A percentile compares a stretch with the other conserved stretches of the same genome.
Conservation (phyloP, 2,797 vertebrate genomes). For the Phrynocephalus forsythii region DNA sequence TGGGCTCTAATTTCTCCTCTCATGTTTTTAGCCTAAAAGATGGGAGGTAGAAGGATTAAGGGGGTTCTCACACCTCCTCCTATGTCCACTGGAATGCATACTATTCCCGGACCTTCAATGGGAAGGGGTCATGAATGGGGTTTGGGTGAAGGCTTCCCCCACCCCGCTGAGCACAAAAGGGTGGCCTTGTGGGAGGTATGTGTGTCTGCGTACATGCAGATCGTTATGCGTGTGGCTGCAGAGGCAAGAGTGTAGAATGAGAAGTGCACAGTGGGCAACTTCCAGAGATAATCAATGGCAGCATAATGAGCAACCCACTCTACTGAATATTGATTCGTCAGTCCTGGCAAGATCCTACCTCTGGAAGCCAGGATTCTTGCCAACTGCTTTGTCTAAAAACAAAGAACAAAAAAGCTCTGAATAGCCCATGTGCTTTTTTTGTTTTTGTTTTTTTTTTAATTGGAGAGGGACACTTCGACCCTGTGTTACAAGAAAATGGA, state of each 20-base stretch:
- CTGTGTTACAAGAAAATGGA: not conserved
- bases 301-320: constrained; percentile 39
- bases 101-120: not conserved
- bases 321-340: constrained; percentile 71
- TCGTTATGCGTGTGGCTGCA: not conserved
- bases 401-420: constrained; percentile 62
- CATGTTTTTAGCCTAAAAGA: not conserved
- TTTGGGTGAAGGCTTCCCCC: constrained; percentile 48
- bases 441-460: constrained; percentile 57
- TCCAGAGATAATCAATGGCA: constrained; percentile 65
- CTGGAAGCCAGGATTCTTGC: constrained; percentile 50
- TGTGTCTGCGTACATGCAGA: not conserved
- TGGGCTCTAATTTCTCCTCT: not conserved
- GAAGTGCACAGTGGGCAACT: constrained; percentile 45
- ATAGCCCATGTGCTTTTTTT: constrained; percentile 51
- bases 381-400: constrained; percentile 67
- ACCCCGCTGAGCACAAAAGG: constrained; percentile 24
- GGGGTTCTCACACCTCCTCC: not conserved
- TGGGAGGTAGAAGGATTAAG: not conserved
- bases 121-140: constrained; percentile 7
- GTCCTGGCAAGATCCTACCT: constrained; percentile 44
- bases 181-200: constrained; percentile 10
- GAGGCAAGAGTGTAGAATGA: constrained; percentile 45
- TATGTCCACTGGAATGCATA: not conserved
- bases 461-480: constrained; percentile 52